These are phyloP conservation scores for Dendrocincla fuliginosa DNA, from an alignment of 2,797 vertebrate genomes.

Conservation along the genomic window DNA sequence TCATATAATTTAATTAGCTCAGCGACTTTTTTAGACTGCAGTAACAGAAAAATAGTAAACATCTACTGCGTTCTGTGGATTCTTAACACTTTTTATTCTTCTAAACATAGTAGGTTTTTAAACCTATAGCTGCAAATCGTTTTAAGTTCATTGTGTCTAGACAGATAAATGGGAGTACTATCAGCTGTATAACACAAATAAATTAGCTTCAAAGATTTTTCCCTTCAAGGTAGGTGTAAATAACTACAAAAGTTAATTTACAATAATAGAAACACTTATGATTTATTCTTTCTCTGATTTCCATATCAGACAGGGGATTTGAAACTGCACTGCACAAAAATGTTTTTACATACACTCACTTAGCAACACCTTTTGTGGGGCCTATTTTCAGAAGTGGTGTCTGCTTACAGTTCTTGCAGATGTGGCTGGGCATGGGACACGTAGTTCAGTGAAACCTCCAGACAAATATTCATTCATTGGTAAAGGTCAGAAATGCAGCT, in stretches of 20 bases:
- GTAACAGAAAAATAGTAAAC: neutral
- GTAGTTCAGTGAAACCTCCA: neutral
- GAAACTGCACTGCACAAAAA: neutral
- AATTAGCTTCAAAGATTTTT: neutral
- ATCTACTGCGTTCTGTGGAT: neutral
- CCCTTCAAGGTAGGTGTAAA: neutral
- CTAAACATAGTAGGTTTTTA: neutral
- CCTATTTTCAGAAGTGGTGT: constrained; percentile 13
- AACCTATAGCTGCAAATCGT: neutral
- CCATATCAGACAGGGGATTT: neutral
- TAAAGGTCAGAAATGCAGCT: neutral
- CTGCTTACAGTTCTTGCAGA: constrained; percentile 32
- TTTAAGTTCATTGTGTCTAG: neutral
- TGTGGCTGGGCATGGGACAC: neutral
- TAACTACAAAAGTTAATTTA: neutral
- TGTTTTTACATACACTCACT: constrained; percentile 3
- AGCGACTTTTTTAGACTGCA: neutral
- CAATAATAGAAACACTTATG: neutral
- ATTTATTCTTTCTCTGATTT: neutral
- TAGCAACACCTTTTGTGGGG: constrained; percentile 44
- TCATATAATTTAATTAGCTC: neutral
- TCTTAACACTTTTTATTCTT: neutral
- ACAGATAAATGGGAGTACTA: neutral
- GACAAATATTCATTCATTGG: neutral
- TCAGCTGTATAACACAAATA: neutral